Base-by-base conservation (phyloP, 2,797 vertebrate genomes). In the Huso huso region DNA sequence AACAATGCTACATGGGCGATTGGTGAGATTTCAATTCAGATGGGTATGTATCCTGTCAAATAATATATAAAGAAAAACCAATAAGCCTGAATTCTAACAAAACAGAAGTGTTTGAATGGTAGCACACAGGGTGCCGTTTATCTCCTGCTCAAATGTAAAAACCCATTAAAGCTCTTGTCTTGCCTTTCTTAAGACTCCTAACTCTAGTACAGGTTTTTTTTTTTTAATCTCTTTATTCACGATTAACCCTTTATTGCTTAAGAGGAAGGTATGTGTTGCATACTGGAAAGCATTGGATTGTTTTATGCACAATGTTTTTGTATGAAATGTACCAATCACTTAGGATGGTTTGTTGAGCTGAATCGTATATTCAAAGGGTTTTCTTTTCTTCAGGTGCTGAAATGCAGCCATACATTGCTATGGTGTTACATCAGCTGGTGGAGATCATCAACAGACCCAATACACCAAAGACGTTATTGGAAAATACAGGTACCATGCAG, bases 361-460 rank as follows among this genome's bases (percentile, higher is more conserved):
- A 49, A 1, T 57, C 15, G 23, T 8, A 8, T 52, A 7, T 48
- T 18, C 48, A n/a, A 66, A 9, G 37, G 10, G 23, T 37, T 37
- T 37, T 37, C 2, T 37, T 4, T 37, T 37, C 2, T 82, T 58
- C 76, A 98, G 96, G 95, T 80, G 88, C 94, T 88, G 95, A 98
- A 78, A 98, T 97, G 96, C 95, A 98, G 90, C 94, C 92, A 73
- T 97, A 97, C 82, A 86, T 98, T 84, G 86, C 91, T 83, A 91
- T 96, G 93, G 95, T 96, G 75, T 92, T 97, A 86, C 94, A 95
- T 84, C 96, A 97, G 87, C 93, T 98, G 87, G 94, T 97, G 90
- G 95, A 98, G 88, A 97, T 97, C 86, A 98, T 98, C 82, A 97
- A 98, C 92, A 93, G 94, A 89, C 94, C 94, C 83, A 98, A 96